These are phyloP conservation scores for Brachyhypopomus occidentalis DNA, from an alignment of 2,113 vertebrate species.

Conservation along the genomic window DNA sequence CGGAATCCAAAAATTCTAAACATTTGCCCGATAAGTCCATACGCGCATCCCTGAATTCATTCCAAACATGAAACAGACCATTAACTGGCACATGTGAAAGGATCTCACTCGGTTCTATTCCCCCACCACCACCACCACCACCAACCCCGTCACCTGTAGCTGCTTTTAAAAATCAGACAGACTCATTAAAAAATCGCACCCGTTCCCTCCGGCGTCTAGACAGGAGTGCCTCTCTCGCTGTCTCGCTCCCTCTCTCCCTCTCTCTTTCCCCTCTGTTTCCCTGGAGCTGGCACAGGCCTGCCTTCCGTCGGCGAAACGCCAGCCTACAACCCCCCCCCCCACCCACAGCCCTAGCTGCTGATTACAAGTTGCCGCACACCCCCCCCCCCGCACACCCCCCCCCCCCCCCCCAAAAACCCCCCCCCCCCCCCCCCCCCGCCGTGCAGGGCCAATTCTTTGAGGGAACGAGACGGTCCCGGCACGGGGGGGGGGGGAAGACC, in stretches of 20 bases:
- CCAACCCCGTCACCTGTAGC: neutral
- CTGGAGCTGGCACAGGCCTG: constrained; percentile 24
- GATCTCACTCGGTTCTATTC: neutral
- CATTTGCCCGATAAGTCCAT: neutral
- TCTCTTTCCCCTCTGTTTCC: constrained; percentile 29
- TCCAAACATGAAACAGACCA: neutral
- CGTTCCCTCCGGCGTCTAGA: constrained; percentile 29
- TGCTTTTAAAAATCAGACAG: constrained; percentile 5
- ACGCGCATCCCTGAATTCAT: neutral
- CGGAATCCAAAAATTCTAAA: neutral
- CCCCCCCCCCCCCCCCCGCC: neutral
- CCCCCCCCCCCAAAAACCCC: neutral
- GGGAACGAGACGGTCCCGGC: too few species aligned
- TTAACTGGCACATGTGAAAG: neutral
- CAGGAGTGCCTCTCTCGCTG: constrained; percentile 10
- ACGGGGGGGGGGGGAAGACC: too few species aligned
- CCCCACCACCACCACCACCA: neutral
- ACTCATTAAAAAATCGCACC: constrained; percentile 30
- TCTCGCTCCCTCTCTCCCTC: constrained; percentile 20
- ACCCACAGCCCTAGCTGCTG: constrained; percentile 1
- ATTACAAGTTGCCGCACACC: constrained; percentile 25
- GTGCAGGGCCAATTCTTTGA: too few species aligned
- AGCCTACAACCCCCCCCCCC: constrained; percentile 2
- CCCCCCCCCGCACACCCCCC: neutral
- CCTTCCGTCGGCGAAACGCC: constrained; percentile 27